Conservation (phyloP, 2,113 vertebrate species). For the Protobothrops flavoviridis region DNA sequence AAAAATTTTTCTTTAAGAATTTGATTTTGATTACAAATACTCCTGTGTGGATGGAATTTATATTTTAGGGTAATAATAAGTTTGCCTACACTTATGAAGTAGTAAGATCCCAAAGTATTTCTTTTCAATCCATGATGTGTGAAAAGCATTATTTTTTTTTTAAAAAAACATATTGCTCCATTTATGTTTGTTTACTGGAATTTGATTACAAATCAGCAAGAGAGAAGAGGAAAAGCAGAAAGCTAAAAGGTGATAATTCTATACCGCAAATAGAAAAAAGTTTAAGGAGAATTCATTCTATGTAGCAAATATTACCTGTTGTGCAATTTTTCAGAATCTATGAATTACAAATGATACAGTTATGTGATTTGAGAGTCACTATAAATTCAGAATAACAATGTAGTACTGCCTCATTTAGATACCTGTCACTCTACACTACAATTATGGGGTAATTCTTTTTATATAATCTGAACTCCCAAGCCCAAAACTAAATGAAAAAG, state of each 20-base stretch:
- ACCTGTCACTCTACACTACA: neutral
- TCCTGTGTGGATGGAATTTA: slow-evolving; percentile 30
- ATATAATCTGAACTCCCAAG: neutral
- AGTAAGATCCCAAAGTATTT: slow-evolving; percentile 4
- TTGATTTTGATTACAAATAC: slow-evolving; percentile 32
- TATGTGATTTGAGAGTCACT: neutral
- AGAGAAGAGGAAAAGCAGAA: slow-evolving; percentile 29
- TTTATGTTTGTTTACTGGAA: slow-evolving; percentile 15
- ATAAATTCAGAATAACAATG: neutral
- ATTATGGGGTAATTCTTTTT: neutral
- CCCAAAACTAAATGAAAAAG: neutral
- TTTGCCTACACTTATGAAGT: slow-evolving; percentile 33
- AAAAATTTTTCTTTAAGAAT: neutral
- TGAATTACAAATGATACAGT: slow-evolving; percentile 43
- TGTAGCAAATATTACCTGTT: slow-evolving; percentile 48
- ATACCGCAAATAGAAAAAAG: neutral
- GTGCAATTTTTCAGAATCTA: slow-evolving; percentile 43
- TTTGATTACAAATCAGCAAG: slow-evolving; percentile 20
- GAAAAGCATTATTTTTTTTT: slow-evolving; percentile 5
- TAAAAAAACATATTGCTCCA: slow-evolving; percentile 17
- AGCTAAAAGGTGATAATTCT: slow-evolving; percentile 18
- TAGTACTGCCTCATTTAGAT: neutral
- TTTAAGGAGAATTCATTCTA: slow-evolving; percentile 21
- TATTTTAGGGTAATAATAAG: slow-evolving; percentile 19
- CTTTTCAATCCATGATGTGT: slow-evolving; percentile 37